Evolutionary conservation across 1,140 invertebrate species (phyloP).

Genomic region (Drosophila littoralis): DNA sequence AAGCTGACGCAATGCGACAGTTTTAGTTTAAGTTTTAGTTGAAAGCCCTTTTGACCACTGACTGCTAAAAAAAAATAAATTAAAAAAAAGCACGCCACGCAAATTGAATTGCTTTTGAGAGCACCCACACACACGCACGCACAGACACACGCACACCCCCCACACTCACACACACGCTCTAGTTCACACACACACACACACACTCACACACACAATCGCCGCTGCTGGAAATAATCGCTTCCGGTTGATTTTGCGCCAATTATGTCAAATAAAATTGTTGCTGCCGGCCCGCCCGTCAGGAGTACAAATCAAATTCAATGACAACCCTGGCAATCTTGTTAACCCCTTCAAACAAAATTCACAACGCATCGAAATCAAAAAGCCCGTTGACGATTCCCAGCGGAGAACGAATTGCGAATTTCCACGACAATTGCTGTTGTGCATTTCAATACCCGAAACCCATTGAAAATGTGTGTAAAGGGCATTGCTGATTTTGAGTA

Average conservation of each 20-base stretch:
- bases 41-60: constrained; percentile 40
- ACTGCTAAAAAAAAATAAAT: constrained; percentile 5
- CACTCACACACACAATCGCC: constrained; percentile 2
- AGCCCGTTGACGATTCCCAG: background rate
- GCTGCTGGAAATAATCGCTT: constrained; percentile 67
- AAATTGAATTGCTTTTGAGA: constrained; percentile 68
- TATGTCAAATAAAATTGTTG: constrained; percentile 69
- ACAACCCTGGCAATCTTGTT: constrained; percentile 29
- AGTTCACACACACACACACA: constrained; percentile 33
- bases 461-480: no score
- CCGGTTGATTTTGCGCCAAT: constrained; percentile 77
- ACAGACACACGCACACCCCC: constrained; percentile 7
- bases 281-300: background rate
- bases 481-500: no score
- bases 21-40: constrained; percentile 25
- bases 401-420: constrained; percentile 12
- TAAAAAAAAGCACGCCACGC: constrained; percentile 51
- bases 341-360: constrained; percentile 37
- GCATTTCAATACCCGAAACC: no score
- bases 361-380: constrained; percentile 31
- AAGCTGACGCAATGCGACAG: constrained; percentile 76
- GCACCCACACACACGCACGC: constrained; percentile 30
- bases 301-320: constrained; percentile 54
- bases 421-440: constrained; percentile 1
- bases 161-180: constrained; percentile 18